Evolutionary conservation across 2,888 invertebrate species (phyloP).

Genomic region (Diabrotica balteata): DNA sequence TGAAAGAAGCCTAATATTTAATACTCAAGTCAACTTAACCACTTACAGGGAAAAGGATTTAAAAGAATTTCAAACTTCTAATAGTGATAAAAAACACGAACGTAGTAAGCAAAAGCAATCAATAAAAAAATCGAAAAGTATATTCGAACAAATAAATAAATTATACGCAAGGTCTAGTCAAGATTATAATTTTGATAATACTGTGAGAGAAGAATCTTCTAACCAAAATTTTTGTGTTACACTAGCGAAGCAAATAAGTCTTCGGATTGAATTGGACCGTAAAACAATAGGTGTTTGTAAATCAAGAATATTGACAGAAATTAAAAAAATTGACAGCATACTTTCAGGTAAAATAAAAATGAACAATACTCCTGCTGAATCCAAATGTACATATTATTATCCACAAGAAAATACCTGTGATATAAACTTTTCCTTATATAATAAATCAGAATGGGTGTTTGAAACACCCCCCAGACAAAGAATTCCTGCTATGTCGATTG

Average conservation of each 20-base stretch:
- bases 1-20: no score
- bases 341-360: conserved; percentile 35
- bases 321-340: conserved; percentile 33
- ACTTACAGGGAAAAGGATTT: no score
- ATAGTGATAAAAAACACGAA: no score
- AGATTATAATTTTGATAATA: not conserved
- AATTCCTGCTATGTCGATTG: conserved; percentile 27
- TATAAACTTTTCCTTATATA: conserved; percentile 25
- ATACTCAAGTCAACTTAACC: no score
- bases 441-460: conserved; percentile 41
- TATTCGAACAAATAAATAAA: conserved; percentile 42
- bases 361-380: not conserved
- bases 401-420: conserved; percentile 4
- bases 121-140: conserved; percentile 38
- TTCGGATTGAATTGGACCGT: conserved; percentile 3
- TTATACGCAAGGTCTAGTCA: conserved; percentile 27
- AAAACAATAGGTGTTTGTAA: conserved; percentile 23
- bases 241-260: conserved; percentile 19
- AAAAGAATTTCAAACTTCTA: no score
- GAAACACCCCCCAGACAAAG: conserved; percentile 41
- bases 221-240: conserved; percentile 24
- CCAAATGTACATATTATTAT: conserved; percentile 7
- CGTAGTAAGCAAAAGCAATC: no score
- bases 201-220: not conserved
- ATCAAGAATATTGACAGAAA: conserved; percentile 31